Percentiles rank a stretch among this genome's conserved stretches.
These are phyloP conservation scores for Drosophila suboccidentalis DNA, from an alignment of 2,888 invertebrate genomes.

Conservation along the genomic window DNA sequence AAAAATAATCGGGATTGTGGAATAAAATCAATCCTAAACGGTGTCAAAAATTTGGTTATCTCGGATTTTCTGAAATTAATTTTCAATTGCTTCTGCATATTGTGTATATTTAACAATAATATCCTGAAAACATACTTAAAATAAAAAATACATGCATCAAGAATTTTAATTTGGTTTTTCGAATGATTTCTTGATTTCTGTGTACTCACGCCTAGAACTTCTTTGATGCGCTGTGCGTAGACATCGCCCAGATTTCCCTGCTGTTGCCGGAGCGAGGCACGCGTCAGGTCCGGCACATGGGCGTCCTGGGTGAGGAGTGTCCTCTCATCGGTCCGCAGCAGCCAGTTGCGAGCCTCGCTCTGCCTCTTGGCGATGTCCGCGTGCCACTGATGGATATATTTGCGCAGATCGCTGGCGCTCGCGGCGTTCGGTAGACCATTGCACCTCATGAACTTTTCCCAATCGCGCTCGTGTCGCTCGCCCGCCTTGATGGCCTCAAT, in stretches of 20 bases:
- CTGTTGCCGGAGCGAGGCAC: slow-evolving; percentile 77
- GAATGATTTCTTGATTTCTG: too few species aligned
- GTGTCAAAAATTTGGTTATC: too few species aligned
- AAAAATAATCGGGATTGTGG: too few species aligned
- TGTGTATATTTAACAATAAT: too few species aligned
- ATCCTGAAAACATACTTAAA: too few species aligned
- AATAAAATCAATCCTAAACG: too few species aligned
- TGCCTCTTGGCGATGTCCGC: slow-evolving; percentile 75
- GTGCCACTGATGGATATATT: slow-evolving; percentile 85
- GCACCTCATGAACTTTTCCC: slow-evolving; percentile 86
- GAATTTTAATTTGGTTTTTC: too few species aligned
- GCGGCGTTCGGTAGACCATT: slow-evolving; percentile 85
- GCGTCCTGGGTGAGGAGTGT: slow-evolving; percentile 85
- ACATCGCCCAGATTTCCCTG: slow-evolving; percentile 84
- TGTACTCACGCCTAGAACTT: slow-evolving; percentile 83
- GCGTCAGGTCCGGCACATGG: slow-evolving; percentile 80
- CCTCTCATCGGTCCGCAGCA: slow-evolving; percentile 84
- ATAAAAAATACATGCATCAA: too few species aligned
- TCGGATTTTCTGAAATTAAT: too few species aligned
- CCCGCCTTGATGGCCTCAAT: slow-evolving; percentile 81
- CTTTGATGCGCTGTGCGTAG: slow-evolving; percentile 83
- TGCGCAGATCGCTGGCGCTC: slow-evolving; percentile 85
- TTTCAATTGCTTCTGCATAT: too few species aligned
- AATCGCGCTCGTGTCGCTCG: slow-evolving; percentile 81
- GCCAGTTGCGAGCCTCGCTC: slow-evolving; percentile 83